Conservation (phyloP, 2,113 vertebrate genomes). For the Mirza zaza region DNA sequence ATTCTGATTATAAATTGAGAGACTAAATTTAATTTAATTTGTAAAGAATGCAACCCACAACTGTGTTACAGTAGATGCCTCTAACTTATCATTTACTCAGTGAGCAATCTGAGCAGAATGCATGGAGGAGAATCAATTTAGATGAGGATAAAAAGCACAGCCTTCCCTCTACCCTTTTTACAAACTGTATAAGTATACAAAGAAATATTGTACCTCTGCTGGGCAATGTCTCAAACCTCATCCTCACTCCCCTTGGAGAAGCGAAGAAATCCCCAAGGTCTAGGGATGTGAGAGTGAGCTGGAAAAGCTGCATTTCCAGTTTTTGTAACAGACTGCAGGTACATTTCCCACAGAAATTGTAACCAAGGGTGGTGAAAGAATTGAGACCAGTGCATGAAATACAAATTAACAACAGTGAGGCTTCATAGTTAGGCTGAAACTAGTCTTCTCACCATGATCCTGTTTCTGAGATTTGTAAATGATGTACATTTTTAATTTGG, state of each 20-base stretch:
- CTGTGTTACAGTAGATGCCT: neutral
- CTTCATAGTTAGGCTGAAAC: neutral
- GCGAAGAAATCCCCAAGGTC: neutral
- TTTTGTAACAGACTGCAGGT: neutral
- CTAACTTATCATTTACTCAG: neutral
- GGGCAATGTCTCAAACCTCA: neutral
- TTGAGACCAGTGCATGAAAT: neutral
- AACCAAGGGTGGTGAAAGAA: neutral
- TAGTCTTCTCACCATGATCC: neutral
- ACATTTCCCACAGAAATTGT: neutral
- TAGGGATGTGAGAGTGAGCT: neutral
- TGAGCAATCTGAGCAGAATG: neutral
- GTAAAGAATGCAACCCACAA: neutral
- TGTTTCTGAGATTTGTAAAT: neutral
- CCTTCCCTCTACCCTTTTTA: neutral
- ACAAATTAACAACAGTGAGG: neutral
- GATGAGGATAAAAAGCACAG: neutral
- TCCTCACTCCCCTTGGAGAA: accelerated
- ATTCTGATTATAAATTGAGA: neutral
- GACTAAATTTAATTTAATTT: neutral
- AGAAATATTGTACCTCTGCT: neutral
- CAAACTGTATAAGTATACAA: neutral
- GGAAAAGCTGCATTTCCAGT: neutral
- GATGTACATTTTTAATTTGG: neutral
- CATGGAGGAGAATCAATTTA: neutral